phyloP scores from a whole-genome alignment of 2,888 invertebrate genomes.

The Caenorhabditis sp. region DNA sequence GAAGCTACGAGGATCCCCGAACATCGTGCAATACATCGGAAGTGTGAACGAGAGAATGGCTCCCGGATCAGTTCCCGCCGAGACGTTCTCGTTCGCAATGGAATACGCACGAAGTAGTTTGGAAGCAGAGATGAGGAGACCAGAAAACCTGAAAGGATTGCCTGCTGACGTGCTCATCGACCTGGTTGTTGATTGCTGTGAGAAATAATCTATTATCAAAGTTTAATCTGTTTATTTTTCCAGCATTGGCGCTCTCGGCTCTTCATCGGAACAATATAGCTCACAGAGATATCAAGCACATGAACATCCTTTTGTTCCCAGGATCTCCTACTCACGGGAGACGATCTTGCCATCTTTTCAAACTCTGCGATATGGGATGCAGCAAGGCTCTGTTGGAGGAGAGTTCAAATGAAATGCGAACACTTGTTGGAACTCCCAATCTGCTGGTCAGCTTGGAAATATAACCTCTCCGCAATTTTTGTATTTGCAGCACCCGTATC shows the following conservation, averaged over 20 bases:
- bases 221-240: background rate
- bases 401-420: constrained; percentile 45
- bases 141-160: constrained; percentile 48
- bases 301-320: constrained; percentile 60
- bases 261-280: constrained; percentile 51
- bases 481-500: constrained; percentile 54
- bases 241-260: constrained; percentile 51
- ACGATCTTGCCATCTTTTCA: constrained; percentile 54
- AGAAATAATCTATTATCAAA: background rate
- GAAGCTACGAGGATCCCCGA: constrained; percentile 20
- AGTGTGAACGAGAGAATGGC: constrained; percentile 15
- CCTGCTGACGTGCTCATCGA: constrained; percentile 43
- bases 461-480: too few species aligned
- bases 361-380: constrained; percentile 63
- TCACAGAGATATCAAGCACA: constrained; percentile 64
- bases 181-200: constrained; percentile 57
- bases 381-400: constrained; percentile 23
- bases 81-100: constrained; percentile 58
- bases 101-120: constrained; percentile 53
- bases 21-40: constrained; percentile 58
- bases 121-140: constrained; percentile 48
- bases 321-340: constrained; percentile 43
- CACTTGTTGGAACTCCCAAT: constrained; percentile 60
- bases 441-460: constrained; percentile 45
- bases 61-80: constrained; percentile 10